A percentile compares a stretch with the other conserved stretches of the same genome.
Conservation (phyloP, 2,113 vertebrate genomes). For the Eulacestoma nigropectus region DNA sequence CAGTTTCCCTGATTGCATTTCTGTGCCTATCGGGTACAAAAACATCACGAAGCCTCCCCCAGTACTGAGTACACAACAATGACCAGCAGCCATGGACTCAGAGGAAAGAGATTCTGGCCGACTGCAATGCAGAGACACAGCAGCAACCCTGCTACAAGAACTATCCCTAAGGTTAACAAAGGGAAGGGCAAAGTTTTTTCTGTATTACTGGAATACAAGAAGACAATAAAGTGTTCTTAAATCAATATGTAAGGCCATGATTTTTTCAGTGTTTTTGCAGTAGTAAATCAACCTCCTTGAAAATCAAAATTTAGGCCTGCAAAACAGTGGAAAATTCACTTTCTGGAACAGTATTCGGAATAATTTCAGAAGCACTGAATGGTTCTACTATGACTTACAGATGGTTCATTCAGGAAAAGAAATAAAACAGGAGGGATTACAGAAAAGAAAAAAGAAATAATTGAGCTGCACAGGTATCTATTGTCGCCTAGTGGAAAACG, state of each 20-base stretch:
- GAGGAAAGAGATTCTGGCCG: background rate
- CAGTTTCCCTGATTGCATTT: background rate
- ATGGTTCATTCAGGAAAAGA: background rate
- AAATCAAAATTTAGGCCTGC: background rate
- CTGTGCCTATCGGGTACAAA: background rate
- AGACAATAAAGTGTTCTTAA: background rate
- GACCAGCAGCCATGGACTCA: background rate
- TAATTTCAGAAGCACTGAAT: background rate
- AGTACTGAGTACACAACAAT: background rate
- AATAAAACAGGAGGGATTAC: background rate
- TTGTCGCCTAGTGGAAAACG: slow-evolving; percentile 45
- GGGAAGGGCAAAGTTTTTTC: background rate
- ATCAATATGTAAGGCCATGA: background rate
- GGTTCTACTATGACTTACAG: background rate
- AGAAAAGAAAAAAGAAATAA: background rate
- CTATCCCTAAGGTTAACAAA: background rate
- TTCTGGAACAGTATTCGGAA: background rate
- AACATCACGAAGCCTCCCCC: background rate
- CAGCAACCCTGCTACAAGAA: background rate
- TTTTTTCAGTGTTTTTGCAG: background rate
- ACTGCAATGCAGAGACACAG: background rate
- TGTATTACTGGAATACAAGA: background rate
- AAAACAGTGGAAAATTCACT: background rate
- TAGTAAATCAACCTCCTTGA: background rate
- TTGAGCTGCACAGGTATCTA: slow-evolving; percentile 31